Evolutionary conservation across 2,113 vertebrate genomes (phyloP), one percentile per base, ranked within the genome.

Genomic region (Megaptera novaeangliae): DNA sequence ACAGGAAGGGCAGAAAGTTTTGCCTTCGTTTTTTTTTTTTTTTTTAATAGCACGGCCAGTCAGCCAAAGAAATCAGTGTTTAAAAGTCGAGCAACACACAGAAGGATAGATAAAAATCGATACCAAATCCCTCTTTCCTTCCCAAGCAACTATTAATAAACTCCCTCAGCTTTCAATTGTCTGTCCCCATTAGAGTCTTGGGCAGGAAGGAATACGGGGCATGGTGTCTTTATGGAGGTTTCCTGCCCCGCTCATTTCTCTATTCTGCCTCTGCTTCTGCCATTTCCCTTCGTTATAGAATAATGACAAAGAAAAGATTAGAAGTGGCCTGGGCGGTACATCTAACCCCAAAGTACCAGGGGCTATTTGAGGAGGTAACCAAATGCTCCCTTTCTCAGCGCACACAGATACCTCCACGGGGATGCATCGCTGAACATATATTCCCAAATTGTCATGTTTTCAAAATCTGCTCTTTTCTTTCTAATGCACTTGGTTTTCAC

Each of bases 81-180:
- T 94, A 90, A 91, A 95, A 91, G 49, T 71, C 72, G 57, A 86
- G 44, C 39, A 88, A 95, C 85, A 94, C 23, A 83, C 46, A 36
- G 77, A 94, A 52, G 85, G 15, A 82, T 27, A 93, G 75, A 84
- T 41, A 91, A 96, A 97, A 93, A 97, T 97, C 78, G 44, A 84
- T 95, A 97, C 39, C 21, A 87, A 95, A 97, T 96, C 61, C 57
- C 25, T 87, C 82, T 95, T 94, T 84, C 41, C 11, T 71, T 89
- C 83, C 87, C 63, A 89, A 95, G 69, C 46, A 91, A 84, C 81
- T 92, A 95, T 94, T 96, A 96, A 96, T 91, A 96, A 93, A 95
- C 84, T 97, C 83, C 61, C 59, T 75, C 13, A 13, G 55, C 44
- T 94, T 88, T 82, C 84, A 74, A 39, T 5, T 66, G 69, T 96